Conservation (phyloP, 53 echinoderm and acorn worm genomes). For the Zoroaster sp. region DNA sequence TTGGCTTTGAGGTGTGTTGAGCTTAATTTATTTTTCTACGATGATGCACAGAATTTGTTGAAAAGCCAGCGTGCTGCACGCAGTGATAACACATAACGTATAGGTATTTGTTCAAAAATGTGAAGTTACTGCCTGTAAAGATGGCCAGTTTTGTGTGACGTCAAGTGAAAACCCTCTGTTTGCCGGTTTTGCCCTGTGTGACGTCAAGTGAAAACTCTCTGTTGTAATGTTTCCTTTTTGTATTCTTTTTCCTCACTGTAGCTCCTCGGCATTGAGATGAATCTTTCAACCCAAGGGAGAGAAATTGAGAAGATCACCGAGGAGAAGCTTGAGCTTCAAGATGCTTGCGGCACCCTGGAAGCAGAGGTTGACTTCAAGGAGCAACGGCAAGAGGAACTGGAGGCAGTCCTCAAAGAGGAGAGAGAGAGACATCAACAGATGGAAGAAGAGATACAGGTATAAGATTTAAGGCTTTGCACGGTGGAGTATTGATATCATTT, state of each 20-base stretch:
- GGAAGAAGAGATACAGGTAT: constrained; percentile 78
- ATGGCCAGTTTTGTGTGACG: too few relatives aligned
- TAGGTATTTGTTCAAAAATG: too few relatives aligned
- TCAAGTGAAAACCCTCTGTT: too few relatives aligned
- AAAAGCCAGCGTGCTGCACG: too few relatives aligned
- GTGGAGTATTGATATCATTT: background rate
- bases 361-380: constrained; percentile 84
- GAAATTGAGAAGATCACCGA: constrained; percentile 19
- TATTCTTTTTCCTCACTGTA: background rate
- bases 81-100: too few relatives aligned
- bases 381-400: constrained; percentile 69
- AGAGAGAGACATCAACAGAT: constrained; percentile 49
- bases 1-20: too few relatives aligned
- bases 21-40: too few relatives aligned
- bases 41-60: too few relatives aligned
- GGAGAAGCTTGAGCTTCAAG: constrained; percentile 54
- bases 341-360: constrained; percentile 72
- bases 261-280: constrained; percentile 24
- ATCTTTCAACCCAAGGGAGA: background rate
- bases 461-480: background rate
- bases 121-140: too few relatives aligned
- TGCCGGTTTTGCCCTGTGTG: too few relatives aligned
- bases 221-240: too few relatives aligned
- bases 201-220: too few relatives aligned
- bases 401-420: constrained; percentile 56